Percentiles rank a stretch among this genome's conserved stretches.
phyloP scores from a whole-genome alignment of 2,797 vertebrate species.

The Hippoglossus hippoglossus region DNA sequence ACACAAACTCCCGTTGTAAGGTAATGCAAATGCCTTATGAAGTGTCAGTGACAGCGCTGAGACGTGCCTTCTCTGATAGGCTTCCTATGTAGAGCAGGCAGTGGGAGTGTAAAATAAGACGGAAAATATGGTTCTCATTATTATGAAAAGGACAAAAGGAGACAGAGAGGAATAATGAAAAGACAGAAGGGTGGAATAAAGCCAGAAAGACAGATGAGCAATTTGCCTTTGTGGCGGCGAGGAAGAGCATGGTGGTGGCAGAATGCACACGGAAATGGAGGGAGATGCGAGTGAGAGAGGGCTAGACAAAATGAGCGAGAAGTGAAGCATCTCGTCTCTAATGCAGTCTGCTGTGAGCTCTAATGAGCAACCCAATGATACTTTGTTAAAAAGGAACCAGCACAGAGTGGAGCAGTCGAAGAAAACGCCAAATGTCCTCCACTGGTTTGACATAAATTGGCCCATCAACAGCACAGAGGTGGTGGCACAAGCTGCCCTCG shows the following conservation, averaged over 20 bases:
- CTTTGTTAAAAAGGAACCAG: constrained; percentile 28
- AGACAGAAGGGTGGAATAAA: constrained; percentile 46
- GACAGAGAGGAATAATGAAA: constrained; percentile 44
- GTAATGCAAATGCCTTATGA: constrained; percentile 34
- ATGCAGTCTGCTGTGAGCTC: constrained; percentile 34
- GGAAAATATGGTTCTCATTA: constrained; percentile 33
- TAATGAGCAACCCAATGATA: constrained; percentile 47
- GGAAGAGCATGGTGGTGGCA: constrained; percentile 1
- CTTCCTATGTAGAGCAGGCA: constrained; percentile 1
- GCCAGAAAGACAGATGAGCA: constrained; percentile 45
- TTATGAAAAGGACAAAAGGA: constrained; percentile 52
- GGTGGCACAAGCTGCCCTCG: constrained; percentile 17
- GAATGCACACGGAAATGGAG: constrained; percentile 32
- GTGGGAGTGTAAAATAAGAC: background rate
- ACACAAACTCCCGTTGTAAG: constrained; percentile 19
- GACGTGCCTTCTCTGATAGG: constrained; percentile 16
- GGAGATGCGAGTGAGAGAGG: constrained; percentile 3
- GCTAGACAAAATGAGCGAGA: constrained; percentile 18
- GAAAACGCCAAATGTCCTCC: constrained; percentile 11
- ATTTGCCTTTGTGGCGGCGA: constrained; percentile 52
- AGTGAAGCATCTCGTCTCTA: constrained; percentile 18
- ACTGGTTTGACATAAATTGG: constrained; percentile 38
- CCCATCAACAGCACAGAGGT: constrained; percentile 27
- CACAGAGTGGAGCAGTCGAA: constrained; percentile 15
- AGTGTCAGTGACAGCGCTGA: constrained; percentile 17